These are phyloP conservation scores for Cephus cinctus DNA, from an alignment of 1,140 invertebrate genomes.

Conservation along the genomic window DNA sequence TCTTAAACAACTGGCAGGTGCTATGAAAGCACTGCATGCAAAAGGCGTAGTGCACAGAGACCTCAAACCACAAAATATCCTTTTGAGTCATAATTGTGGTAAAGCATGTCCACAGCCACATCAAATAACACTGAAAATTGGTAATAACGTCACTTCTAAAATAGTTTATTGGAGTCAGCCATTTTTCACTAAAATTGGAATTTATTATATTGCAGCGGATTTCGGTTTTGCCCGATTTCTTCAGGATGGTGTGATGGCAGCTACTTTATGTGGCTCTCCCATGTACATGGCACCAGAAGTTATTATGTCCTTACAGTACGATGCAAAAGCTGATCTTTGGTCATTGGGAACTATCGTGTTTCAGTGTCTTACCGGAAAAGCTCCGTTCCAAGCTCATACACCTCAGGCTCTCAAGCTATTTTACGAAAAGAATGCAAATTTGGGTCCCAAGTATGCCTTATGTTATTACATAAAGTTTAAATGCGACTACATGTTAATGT, in stretches of 20 bases:
- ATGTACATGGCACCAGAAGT: slow-evolving; percentile 99
- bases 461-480: background rate
- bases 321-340: slow-evolving; percentile 99
- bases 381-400: slow-evolving; percentile 96
- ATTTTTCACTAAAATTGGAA: slow-evolving; percentile 5
- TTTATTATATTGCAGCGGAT: slow-evolving; percentile 74
- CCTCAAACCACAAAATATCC: slow-evolving; percentile 97
- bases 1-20: slow-evolving; percentile 92
- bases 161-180: too few species aligned
- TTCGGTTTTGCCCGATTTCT: slow-evolving; percentile 99
- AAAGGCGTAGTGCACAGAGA: slow-evolving; percentile 99
- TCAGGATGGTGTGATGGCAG: slow-evolving; percentile 98
- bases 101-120: slow-evolving; percentile 81
- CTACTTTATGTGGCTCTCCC: slow-evolving; percentile 97
- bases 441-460: slow-evolving; percentile 84
- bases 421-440: slow-evolving; percentile 95
- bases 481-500: background rate
- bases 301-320: slow-evolving; percentile 98
- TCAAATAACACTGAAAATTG: slow-evolving; percentile 94
- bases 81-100: slow-evolving; percentile 80
- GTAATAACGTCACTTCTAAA: slow-evolving; percentile 53
- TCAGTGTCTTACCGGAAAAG: slow-evolving; percentile 97
- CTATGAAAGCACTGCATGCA: slow-evolving; percentile 93
- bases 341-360: slow-evolving; percentile 98
- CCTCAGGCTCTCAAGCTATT: slow-evolving; percentile 97